phyloP scores from a whole-genome alignment of 2,797 vertebrate genomes.

The Gymnopithys bicolor region DNA sequence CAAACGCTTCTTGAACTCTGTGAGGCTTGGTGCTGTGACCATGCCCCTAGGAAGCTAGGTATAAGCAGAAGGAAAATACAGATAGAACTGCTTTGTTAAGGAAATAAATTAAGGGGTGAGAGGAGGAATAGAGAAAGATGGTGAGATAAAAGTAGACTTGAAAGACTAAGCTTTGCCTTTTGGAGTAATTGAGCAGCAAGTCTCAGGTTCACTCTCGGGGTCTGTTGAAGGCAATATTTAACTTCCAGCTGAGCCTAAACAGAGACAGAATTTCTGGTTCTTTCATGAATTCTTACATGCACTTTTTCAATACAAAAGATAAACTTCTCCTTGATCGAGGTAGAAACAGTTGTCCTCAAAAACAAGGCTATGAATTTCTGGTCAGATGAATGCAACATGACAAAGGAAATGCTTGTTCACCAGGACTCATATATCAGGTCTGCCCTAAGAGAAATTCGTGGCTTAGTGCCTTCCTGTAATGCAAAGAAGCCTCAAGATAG shows the following conservation, averaged over 20 bases:
- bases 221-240: background rate
- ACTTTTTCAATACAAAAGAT: background rate
- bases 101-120: background rate
- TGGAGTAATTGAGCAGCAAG: background rate
- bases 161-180: background rate
- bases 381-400: background rate
- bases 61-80: background rate
- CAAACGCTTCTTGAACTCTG: background rate
- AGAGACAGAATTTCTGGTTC: background rate
- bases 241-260: background rate
- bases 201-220: background rate
- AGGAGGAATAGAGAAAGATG: background rate
- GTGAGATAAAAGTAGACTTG: background rate
- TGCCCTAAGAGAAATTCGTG: background rate
- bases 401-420: rapidly evolving
- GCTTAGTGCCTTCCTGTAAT: background rate
- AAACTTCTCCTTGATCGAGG: background rate
- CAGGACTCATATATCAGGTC: background rate
- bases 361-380: background rate
- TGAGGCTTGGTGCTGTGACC: background rate
- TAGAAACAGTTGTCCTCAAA: background rate
- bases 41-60: background rate
- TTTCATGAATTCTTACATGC: background rate
- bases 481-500: background rate
- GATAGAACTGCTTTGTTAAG: background rate